A percentile compares a stretch with the other conserved stretches of the same genome.
These are phyloP conservation scores for Strongylocentrotus purpuratus DNA, from an alignment of 35 echinoderm and acorn worm species.

Conservation along the genomic window DNA sequence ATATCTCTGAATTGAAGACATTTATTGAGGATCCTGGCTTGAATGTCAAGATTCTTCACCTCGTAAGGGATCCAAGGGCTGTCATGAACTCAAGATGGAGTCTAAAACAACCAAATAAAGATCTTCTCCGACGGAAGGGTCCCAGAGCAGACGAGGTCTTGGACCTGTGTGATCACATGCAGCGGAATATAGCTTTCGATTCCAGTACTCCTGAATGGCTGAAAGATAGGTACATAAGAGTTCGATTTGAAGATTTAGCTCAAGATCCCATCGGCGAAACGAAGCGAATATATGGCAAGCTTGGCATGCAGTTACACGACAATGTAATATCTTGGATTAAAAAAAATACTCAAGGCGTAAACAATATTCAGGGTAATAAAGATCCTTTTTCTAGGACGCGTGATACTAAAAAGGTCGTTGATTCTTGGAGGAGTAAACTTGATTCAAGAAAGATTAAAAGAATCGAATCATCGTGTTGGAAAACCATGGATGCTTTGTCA, in stretches of 20 bases:
- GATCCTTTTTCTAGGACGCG: neutral
- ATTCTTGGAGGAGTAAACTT: neutral
- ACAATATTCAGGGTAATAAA: neutral
- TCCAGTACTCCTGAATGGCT: constrained; percentile 62
- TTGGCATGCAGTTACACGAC: constrained; percentile 57
- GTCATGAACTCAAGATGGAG: constrained; percentile 79
- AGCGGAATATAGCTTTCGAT: constrained; percentile 58
- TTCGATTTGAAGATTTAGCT: constrained; percentile 84
- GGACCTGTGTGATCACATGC: constrained; percentile 68
- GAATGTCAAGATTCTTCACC: constrained; percentile 76
- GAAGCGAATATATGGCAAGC: constrained; percentile 66
- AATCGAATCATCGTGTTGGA: neutral
- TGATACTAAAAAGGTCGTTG: neutral
- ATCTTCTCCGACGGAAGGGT: constrained; percentile 64
- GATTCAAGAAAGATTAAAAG: neutral
- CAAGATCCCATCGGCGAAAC: constrained; percentile 49
- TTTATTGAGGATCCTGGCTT: constrained; percentile 33
- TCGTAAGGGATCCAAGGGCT: constrained; percentile 80
- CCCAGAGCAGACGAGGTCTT: constrained; percentile 56
- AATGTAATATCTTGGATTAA: constrained; percentile 66
- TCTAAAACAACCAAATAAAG: constrained; percentile 48
- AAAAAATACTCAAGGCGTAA: constrained; percentile 32
- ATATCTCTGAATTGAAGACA: constrained; percentile 49
- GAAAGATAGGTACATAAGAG: constrained; percentile 48
- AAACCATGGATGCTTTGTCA: neutral